A percentile compares a stretch with the other conserved stretches of the same genome.
phyloP scores from a whole-genome alignment of 2,797 vertebrate species.

The Tokudaia tokunoshimensis region DNA sequence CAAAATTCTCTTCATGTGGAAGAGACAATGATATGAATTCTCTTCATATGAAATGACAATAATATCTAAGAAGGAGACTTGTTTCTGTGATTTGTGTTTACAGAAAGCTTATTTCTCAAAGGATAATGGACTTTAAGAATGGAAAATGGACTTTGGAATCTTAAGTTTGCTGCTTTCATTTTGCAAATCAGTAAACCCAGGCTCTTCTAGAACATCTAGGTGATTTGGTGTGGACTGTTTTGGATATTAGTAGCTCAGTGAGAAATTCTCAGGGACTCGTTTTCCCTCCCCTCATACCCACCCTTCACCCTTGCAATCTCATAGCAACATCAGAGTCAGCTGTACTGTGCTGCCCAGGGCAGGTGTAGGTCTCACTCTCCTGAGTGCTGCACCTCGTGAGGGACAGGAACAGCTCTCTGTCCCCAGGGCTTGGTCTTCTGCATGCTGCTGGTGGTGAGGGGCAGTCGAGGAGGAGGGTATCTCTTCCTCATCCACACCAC shows the following conservation, averaged over 20 bases:
- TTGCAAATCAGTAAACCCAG: constrained; percentile 15
- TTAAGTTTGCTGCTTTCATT: background rate
- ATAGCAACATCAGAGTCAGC: too few relatives aligned
- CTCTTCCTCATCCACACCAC: too few relatives aligned
- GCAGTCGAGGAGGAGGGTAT: too few relatives aligned
- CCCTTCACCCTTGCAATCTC: too few relatives aligned
- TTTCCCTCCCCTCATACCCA: too few relatives aligned
- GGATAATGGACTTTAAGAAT: background rate
- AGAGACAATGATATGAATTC: background rate
- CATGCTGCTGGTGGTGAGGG: too few relatives aligned
- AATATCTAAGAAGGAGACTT: background rate
- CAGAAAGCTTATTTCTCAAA: background rate
- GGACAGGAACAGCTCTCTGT: too few relatives aligned
- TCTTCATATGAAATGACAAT: too few relatives aligned
- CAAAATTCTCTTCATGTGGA: constrained; percentile 21
- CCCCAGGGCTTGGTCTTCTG: too few relatives aligned
- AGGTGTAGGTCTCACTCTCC: too few relatives aligned
- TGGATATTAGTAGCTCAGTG: background rate
- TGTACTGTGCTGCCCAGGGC: too few relatives aligned
- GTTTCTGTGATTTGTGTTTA: constrained; percentile 15
- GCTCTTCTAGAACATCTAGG: background rate
- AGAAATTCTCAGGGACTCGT: background rate
- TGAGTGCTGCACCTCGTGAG: too few relatives aligned
- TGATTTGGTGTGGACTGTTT: background rate
- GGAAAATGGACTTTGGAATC: constrained; percentile 13